Base-by-base conservation (phyloP, 2,113 vertebrate genomes). In the Coptodon bakossiorum region DNA sequence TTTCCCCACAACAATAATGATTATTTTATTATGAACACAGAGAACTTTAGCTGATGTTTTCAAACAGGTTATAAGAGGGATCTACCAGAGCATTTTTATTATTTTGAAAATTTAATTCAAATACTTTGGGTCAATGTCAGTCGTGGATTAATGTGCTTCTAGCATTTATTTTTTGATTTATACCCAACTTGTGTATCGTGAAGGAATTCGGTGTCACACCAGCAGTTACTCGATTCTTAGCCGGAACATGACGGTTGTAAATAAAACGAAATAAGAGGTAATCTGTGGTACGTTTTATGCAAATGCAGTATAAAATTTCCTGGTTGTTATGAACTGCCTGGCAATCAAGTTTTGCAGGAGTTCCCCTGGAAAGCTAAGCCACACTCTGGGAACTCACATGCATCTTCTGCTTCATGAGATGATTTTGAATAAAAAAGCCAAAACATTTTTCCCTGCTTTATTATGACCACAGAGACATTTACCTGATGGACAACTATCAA, bases 171-270 rank as follows among this genome's bases (percentile, higher is more conserved):
- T 34, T 17, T 34, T 6, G 57, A 5, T 61, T 31, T 31, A 17
- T 17, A 9, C 14, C 24, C 3, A 1, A 17, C 29, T 61, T 34
- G 5, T 61, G 5, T 34, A 6, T 34, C 8, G 27, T 34, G 29
- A 61, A 31, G 57, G 14, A 17, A 61, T 61, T 9, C 0, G 5
- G 57, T 61, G 57, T 61, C 57, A 0, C 29, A 61, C 29, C 29
- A 19, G 29, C 16, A 34, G 9, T 61, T 34, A 31, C 12, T 9
- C 1, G 8, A 17, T 1, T 29, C 16, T 61, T 17, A 54, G 52
- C 5, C n/a, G 0, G 52, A 53, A 11, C 3, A 0, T 54, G n/a
- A 54, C 1, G 2, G 53, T 54, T 53, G 50, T 53, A n/a, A 53
- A 53, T 53, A n/a, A 53, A 53, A n/a, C 5, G 3, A 53, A 53